A percentile compares a stretch with the other conserved stretches of the same genome.
Evolutionary conservation across 2,888 invertebrate genomes (phyloP).

Genomic region (Drosophila atripex): DNA sequence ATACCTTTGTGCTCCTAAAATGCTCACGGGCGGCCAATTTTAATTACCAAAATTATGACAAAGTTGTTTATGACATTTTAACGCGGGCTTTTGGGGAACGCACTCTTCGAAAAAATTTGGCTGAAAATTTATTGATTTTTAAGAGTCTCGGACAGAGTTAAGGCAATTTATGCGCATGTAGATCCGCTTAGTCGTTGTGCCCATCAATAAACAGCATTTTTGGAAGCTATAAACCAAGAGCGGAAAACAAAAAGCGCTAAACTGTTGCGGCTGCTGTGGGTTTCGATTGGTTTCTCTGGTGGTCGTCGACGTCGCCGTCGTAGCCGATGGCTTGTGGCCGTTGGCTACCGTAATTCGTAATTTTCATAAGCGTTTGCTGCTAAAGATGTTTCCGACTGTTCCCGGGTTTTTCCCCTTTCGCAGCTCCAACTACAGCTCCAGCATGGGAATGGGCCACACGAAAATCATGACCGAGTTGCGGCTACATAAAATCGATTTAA

Average conservation of each 20-base stretch:
- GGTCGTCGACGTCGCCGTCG: slow-evolving; percentile 1
- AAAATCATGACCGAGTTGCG: slow-evolving; percentile 54
- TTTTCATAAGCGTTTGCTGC: slow-evolving; percentile 56
- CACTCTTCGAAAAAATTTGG: slow-evolving; percentile 55
- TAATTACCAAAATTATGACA: slow-evolving; percentile 81
- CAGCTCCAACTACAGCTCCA: slow-evolving; percentile 34
- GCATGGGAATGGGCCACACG: slow-evolving; percentile 32
- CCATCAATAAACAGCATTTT: slow-evolving; percentile 71
- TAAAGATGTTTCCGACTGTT: slow-evolving; percentile 24
- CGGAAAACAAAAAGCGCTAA: slow-evolving; percentile 63
- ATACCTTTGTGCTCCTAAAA: background rate
- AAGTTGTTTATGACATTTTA: slow-evolving; percentile 78
- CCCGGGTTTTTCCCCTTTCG: slow-evolving; percentile 27
- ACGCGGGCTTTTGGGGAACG: slow-evolving; percentile 58
- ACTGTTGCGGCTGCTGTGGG: slow-evolving; percentile 64
- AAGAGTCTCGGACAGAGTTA: slow-evolving; percentile 59
- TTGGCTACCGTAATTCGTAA: slow-evolving; percentile 66
- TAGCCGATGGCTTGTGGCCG: slow-evolving; percentile 16
- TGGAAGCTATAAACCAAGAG: slow-evolving; percentile 52
- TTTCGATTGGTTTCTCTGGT: slow-evolving; percentile 32
- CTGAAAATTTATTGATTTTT: slow-evolving; percentile 77
- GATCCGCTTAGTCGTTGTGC: slow-evolving; percentile 74
- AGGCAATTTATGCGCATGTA: slow-evolving; percentile 56
- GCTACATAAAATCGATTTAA: slow-evolving; percentile 77
- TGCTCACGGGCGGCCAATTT: slow-evolving; percentile 71